Evolutionary conservation across 2,797 vertebrate species (phyloP), one percentile per base, ranked within the genome.

Genomic region (Ctenosaura bakeri): DNA sequence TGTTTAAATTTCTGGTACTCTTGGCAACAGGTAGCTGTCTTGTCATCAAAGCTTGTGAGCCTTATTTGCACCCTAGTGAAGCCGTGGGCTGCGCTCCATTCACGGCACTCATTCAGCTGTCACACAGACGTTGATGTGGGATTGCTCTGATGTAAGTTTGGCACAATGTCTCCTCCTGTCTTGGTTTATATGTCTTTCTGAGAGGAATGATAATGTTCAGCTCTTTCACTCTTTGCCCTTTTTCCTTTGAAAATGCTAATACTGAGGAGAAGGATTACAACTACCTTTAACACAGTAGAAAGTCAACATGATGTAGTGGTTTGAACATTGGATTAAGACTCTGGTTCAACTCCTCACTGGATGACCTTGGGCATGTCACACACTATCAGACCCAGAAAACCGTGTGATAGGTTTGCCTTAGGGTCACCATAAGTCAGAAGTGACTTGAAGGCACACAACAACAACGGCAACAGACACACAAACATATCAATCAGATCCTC

Each of bases 11-110:
- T 59, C 80, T 83, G 52, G 7, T 86, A 62, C 26, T 9, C 95
- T 95, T 96, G 93, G 94, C 89, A 95, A 88, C 92, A 94, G 93
- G 91, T 92, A 92, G 76, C 56, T 91, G 91, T 94, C 90, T 93
- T 95, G 93, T 93, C 89, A 91, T 82, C 84, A 80, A n/a, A 89
- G 86, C 85, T 29, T 26, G 38, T 83, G 79, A 89, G 85, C 91
- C 88, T 86, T 50, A 90, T 91, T 94, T 94, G 91, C 93, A 93
- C 71, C 90, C 66, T 86, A 24, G 26, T 56, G 9, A 22, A 82
- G 54, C 66, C 6, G 29, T 81, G 52, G 64, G 83, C 76, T 81
- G 13, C 7, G 22, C 66, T 90, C 78, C 52, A 73, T 90, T 82
- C 89, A 82, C 32, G 10, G 38, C 74, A 76, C 54, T 80, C 79